These are phyloP conservation scores for Thaleichthys pacificus DNA, from an alignment of 2,797 vertebrate species.

Conservation along the genomic window DNA sequence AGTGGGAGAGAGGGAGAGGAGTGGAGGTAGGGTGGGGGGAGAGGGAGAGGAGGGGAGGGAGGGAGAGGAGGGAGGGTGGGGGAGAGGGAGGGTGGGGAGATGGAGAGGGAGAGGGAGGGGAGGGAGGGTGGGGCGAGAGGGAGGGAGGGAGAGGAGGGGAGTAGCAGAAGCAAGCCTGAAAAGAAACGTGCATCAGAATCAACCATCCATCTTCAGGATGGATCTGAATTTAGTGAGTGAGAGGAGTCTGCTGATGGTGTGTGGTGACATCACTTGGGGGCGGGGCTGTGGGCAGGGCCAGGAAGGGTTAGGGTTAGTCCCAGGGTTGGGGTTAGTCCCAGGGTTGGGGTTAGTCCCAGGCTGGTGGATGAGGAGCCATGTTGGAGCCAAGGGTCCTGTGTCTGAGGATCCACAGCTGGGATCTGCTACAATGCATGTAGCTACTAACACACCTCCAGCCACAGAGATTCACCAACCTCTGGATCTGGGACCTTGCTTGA, in stretches of 20 bases:
- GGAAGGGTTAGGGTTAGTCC: background rate
- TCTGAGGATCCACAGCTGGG: too few species aligned
- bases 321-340: too few species aligned
- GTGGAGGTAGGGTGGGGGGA: background rate
- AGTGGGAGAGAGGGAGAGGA: conserved; percentile 31
- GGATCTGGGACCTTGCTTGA: too few species aligned
- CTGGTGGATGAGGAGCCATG: too few species aligned
- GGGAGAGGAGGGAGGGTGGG: too few species aligned
- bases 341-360: too few species aligned
- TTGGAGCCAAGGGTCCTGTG: too few species aligned
- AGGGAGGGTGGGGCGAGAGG: conserved; percentile 31
- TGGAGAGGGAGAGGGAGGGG: too few species aligned
- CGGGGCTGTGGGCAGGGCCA: background rate
- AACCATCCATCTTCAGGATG: conserved; percentile 12
- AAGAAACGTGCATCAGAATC: background rate
- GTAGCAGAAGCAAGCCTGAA: conserved; percentile 46
- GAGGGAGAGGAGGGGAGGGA: conserved; percentile 10
- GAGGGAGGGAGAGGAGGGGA: conserved; percentile 25
- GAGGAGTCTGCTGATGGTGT: conserved; percentile 16
- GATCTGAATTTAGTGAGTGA: conserved; percentile 18
- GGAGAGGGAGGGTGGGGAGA: too few species aligned
- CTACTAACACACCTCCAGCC: too few species aligned
- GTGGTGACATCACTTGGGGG: background rate
- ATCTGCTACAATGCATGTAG: too few species aligned
- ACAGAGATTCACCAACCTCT: too few species aligned